These are phyloP conservation scores for Archips xylosteana DNA, from an alignment of 2,888 invertebrate species.

Conservation along the genomic window DNA sequence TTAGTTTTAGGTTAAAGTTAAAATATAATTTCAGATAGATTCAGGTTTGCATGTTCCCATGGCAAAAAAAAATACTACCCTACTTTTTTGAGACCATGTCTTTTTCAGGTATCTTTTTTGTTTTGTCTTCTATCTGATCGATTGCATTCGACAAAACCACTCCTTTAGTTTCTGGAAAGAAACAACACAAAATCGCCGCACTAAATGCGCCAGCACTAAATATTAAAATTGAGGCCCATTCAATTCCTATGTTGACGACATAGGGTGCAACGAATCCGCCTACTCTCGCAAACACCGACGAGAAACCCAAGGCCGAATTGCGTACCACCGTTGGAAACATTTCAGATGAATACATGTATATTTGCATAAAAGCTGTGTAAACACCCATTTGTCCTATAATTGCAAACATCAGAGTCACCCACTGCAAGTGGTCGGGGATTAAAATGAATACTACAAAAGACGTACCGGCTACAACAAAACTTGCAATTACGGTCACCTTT, in stretches of 20 bases:
- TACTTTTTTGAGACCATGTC: neutral
- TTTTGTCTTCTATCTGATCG: conserved; percentile 62
- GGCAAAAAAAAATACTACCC: neutral
- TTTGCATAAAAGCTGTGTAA: conserved; percentile 87
- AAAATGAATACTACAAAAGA: conserved; percentile 70
- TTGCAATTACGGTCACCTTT: conserved; percentile 63
- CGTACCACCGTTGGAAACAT: conserved; percentile 92
- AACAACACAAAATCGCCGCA: conserved; percentile 68
- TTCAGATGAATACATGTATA: conserved; percentile 91
- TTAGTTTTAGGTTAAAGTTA: neutral
- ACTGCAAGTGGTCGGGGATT: conserved; percentile 59
- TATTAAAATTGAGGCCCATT: conserved; percentile 72
- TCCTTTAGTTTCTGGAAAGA: conserved; percentile 75
- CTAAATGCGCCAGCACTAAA: conserved; percentile 67
- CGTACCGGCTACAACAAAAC: conserved; percentile 63
- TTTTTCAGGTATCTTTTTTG: conserved; percentile 20
- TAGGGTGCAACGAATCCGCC: conserved; percentile 90
- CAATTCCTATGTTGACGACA: conserved; percentile 83
- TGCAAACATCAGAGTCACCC: conserved; percentile 88
- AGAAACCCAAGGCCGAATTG: conserved; percentile 91
- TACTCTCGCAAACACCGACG: conserved; percentile 88
- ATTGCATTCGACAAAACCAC: conserved; percentile 73
- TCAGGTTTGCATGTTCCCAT: neutral
- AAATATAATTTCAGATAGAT: neutral
- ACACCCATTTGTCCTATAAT: conserved; percentile 91